A percentile compares a stretch with the other conserved stretches of the same genome.
phyloP scores from a whole-genome alignment of 2,888 invertebrate species.

The Linnaemya tessellans region DNA sequence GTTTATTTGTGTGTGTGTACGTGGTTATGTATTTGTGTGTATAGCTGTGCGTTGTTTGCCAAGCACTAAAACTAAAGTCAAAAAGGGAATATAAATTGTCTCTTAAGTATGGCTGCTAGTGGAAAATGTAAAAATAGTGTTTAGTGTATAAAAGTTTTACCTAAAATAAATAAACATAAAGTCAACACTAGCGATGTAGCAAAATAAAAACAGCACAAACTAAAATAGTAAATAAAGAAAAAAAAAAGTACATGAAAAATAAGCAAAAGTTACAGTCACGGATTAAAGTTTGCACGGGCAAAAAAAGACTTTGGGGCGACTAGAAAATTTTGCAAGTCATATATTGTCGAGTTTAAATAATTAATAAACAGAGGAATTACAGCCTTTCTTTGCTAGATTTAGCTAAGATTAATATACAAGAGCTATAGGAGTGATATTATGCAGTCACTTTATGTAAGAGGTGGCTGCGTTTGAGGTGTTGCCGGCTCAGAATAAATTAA shows the following conservation, averaged over 20 bases:
- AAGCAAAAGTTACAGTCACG: constrained; percentile 21
- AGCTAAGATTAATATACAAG: neutral
- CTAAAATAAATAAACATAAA: constrained; percentile 51
- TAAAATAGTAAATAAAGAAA: too few species aligned
- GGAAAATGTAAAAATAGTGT: constrained; percentile 59
- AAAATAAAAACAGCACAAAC: neutral
- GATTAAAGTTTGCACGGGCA: constrained; percentile 10
- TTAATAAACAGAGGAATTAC: neutral
- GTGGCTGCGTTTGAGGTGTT: neutral
- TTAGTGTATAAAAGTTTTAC: constrained; percentile 64
- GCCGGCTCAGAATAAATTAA: too few species aligned
- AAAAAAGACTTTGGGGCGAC: neutral
- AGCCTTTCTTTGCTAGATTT: neutral
- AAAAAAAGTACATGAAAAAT: constrained; percentile 2
- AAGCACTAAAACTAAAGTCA: constrained; percentile 66
- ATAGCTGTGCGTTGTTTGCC: constrained; percentile 19
- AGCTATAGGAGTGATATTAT: neutral
- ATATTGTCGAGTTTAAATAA: too few species aligned
- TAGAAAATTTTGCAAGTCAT: neutral
- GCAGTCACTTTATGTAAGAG: neutral
- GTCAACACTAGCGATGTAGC: neutral
- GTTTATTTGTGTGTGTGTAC: constrained; percentile 21
- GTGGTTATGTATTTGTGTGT: too few species aligned
- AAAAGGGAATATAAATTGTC: constrained; percentile 83
- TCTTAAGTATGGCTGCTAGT: constrained; percentile 79